Evolutionary conservation across 2,797 vertebrate genomes (phyloP).

Genomic region (Sebastes itinus): DNA sequence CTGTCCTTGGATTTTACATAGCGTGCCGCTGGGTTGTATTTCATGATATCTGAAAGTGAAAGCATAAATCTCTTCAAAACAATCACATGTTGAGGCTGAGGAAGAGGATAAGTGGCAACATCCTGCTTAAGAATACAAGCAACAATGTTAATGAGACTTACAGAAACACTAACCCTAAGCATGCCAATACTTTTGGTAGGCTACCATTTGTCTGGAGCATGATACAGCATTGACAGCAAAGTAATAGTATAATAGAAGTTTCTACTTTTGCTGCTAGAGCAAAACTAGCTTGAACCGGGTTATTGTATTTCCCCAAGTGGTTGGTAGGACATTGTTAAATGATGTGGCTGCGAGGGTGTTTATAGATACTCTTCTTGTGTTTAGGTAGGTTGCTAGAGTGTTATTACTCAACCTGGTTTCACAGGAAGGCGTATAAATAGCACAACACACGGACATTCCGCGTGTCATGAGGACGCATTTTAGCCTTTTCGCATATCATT

Average conservation of each 20-base stretch:
- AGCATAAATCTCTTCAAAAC: neutral
- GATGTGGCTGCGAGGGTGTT: neutral
- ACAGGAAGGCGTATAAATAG: too few species aligned
- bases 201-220: neutral
- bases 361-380: neutral
- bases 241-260: too few species aligned
- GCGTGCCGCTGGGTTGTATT: neutral
- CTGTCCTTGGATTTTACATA: neutral
- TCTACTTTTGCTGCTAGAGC: neutral
- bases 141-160: neutral
- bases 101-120: neutral
- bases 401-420: neutral
- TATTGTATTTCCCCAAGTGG: neutral
- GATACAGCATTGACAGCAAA: too few species aligned
- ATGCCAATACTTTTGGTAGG: neutral
- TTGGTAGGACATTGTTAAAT: neutral
- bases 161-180: neutral
- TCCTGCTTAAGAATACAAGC: conserved; percentile 11
- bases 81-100: neutral
- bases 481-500: too few species aligned
- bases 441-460: too few species aligned
- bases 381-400: neutral
- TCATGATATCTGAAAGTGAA: neutral
- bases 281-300: neutral
- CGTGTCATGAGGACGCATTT: too few species aligned